A percentile compares a stretch with the other conserved stretches of the same genome.
Evolutionary conservation across 2,113 vertebrate species (phyloP).

Genomic region (Mirza zaza): DNA sequence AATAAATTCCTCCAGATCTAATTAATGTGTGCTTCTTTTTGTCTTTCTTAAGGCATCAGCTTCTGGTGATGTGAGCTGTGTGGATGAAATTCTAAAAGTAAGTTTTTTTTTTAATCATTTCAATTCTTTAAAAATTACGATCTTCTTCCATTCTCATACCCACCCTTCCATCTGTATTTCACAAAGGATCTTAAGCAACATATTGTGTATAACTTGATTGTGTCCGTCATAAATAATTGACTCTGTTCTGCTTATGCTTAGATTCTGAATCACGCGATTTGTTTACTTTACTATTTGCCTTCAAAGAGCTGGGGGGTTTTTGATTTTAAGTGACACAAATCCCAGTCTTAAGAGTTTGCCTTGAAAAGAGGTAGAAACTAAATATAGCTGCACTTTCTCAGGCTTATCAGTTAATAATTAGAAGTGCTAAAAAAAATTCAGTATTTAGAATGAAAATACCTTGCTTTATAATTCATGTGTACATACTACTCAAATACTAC

Average conservation of each 20-base stretch:
- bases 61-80: constrained; percentile 95
- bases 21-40: constrained; percentile 45
- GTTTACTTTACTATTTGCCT: constrained; percentile 22
- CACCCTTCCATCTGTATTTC: background rate
- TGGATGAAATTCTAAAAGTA: constrained; percentile 99
- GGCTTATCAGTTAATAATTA: constrained; percentile 34
- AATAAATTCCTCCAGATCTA: constrained; percentile 33
- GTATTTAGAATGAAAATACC: constrained; percentile 18
- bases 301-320: background rate
- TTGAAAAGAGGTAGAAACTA: constrained; percentile 59
- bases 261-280: constrained; percentile 47
- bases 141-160: background rate
- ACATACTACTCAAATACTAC: background rate
- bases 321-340: constrained; percentile 58
- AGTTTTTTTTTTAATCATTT: constrained; percentile 61
- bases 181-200: constrained; percentile 17
- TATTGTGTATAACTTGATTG: constrained; percentile 33
- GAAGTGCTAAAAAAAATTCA: constrained; percentile 15
- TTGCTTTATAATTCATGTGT: constrained; percentile 20
- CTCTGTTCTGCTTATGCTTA: background rate
- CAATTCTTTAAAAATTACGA: background rate
- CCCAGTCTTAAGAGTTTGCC: constrained; percentile 15
- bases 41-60: constrained; percentile 88
- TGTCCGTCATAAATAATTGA: constrained; percentile 36
- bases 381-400: constrained; percentile 19